Evolutionary conservation across 2,797 vertebrate species (phyloP).

Genomic region (Lagorchestes hirsutus): DNA sequence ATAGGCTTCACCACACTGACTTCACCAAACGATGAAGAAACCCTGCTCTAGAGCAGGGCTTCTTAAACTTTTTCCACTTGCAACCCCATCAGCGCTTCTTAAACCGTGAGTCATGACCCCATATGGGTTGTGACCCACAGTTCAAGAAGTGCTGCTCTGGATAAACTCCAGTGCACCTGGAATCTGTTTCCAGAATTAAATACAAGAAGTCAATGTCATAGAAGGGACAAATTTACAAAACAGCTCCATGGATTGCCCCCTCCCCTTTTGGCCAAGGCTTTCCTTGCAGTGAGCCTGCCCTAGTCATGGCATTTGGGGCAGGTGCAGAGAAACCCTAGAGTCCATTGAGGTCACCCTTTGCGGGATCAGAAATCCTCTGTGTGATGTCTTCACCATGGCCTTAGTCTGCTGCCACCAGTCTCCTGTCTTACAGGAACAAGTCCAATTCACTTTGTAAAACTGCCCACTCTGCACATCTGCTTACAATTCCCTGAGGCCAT

Average conservation of each 20-base stretch:
- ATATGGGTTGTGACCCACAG: no score
- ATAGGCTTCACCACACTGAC: background rate
- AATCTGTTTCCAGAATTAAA: background rate
- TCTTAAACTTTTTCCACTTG: no score
- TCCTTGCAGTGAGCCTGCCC: background rate
- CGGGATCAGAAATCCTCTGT: background rate
- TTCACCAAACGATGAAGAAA: background rate
- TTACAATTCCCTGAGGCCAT: background rate
- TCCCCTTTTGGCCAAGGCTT: slow-evolving; percentile 3
- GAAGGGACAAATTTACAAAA: background rate
- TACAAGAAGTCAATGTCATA: background rate
- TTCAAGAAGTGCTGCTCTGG: background rate
- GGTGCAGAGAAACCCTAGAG: background rate
- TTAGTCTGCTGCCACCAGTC: background rate
- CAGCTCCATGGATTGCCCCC: background rate
- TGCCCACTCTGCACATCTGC: background rate
- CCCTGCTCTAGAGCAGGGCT: no score
- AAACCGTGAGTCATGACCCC: no score
- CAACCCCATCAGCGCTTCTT: no score
- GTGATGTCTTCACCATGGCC: background rate
- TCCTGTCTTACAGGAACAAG: background rate
- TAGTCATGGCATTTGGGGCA: background rate
- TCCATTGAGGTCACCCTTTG: background rate
- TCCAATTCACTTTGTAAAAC: background rate
- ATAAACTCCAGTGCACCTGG: background rate